A percentile compares a stretch with the other conserved stretches of the same genome.
Conservation (phyloP, 2,113 vertebrate genomes). For the Oncorhynchus kisutch region DNA sequence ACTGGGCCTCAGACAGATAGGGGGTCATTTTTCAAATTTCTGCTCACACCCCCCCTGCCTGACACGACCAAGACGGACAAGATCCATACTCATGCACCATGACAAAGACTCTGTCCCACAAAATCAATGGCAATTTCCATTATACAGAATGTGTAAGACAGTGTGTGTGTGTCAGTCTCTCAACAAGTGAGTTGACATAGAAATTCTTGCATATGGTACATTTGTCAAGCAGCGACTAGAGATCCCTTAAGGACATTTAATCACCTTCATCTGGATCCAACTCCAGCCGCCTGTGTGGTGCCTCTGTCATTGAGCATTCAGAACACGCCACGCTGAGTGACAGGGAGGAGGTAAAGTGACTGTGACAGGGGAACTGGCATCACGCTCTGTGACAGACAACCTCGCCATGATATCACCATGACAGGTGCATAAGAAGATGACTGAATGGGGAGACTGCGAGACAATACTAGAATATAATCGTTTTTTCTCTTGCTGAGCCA, state of each 20-base stretch:
- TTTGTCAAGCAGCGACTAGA: not conserved
- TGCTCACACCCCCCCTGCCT: constrained; percentile 49
- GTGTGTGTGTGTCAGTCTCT: constrained; percentile 2
- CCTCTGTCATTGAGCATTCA: constrained; percentile 49
- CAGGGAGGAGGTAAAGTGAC: constrained; percentile 45
- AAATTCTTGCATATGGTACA: not conserved
- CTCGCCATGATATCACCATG: constrained; percentile 52
- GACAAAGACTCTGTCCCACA: constrained; percentile 43
- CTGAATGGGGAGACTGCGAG: constrained; percentile 53
- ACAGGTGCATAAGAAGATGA: constrained; percentile 59
- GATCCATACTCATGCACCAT: constrained; percentile 60
- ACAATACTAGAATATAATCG: constrained; percentile 33
- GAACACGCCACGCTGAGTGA: constrained; percentile 52
- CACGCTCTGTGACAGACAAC: constrained; percentile 62
- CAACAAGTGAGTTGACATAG: constrained; percentile 2
- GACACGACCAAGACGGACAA: constrained; percentile 59
- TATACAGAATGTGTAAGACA: constrained; percentile 13
- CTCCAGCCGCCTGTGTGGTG: constrained; percentile 18
- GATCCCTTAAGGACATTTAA: constrained; percentile 35
- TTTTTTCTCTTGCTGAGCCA: not conserved
- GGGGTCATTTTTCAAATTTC: constrained; percentile 63
- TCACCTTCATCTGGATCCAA: constrained; percentile 6
- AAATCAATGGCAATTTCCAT: constrained; percentile 56
- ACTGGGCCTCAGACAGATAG: constrained; percentile 38
- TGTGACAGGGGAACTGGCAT: constrained; percentile 54